These are phyloP conservation scores for Drosophila parabipectinata DNA, from an alignment of 1,140 invertebrate species.

Conservation along the genomic window DNA sequence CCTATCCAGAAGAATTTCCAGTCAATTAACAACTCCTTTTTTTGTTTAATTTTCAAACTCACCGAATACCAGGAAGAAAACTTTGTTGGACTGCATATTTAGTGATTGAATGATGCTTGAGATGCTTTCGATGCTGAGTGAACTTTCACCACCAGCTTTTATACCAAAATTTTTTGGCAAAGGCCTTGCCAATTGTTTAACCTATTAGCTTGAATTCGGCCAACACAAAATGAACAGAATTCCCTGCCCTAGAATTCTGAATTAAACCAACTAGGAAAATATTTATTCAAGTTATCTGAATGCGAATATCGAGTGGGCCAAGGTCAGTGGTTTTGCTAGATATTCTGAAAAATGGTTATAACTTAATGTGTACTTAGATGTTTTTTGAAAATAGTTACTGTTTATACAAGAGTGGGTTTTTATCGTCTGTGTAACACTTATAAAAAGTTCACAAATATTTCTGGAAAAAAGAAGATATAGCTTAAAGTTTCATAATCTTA, in stretches of 20 bases:
- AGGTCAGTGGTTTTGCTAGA: constrained; percentile 15
- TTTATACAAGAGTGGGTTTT: no score
- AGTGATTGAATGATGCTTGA: constrained; percentile 22
- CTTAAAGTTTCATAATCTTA: no score
- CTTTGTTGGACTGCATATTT: constrained; percentile 60
- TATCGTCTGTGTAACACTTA: no score
- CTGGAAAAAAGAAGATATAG: no score
- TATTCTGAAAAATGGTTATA: no score
- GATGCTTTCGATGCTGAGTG: constrained; percentile 44
- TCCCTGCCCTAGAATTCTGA: constrained; percentile 21
- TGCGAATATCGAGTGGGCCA: constrained; percentile 3
- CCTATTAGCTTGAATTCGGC: constrained; percentile 3
- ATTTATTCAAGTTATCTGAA: constrained; percentile 17
- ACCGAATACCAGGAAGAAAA: constrained; percentile 58
- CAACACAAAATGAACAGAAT: constrained; percentile 1
- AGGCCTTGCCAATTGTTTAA: constrained; percentile 10
- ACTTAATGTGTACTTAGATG: no score
- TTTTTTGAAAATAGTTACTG: no score
- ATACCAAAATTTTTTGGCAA: constrained; percentile 46
- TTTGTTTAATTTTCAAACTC: constrained; percentile 13
- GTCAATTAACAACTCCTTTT: neutral
- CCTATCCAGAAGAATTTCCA: constrained; percentile 13
- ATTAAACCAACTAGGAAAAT: constrained; percentile 57
- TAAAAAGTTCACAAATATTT: no score
- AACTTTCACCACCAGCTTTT: constrained; percentile 32